A percentile compares a stretch with the other conserved stretches of the same genome.
Evolutionary conservation across 2,797 vertebrate species (phyloP).

Genomic region (Rhabdophis nuchalis): DNA sequence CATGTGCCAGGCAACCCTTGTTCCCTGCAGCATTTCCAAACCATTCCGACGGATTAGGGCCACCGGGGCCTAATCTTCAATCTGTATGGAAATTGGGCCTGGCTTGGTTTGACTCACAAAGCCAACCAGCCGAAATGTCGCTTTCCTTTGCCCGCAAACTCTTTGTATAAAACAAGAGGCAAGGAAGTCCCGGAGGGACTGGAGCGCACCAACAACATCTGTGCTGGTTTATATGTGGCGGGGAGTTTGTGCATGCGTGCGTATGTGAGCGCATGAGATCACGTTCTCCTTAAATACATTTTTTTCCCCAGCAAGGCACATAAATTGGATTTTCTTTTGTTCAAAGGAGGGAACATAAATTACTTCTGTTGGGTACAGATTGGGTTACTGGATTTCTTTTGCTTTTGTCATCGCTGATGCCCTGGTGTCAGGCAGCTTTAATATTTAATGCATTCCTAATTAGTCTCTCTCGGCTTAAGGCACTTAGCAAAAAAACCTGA

Average conservation of each 20-base stretch:
- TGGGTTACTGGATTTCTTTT: constrained; percentile 74
- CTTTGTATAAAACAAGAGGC: constrained; percentile 28
- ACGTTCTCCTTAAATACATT: constrained; percentile 71
- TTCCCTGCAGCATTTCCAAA: neutral
- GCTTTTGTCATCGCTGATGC: constrained; percentile 71
- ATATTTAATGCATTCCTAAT: constrained; percentile 82
- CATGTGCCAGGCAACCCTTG: neutral
- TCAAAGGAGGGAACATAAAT: constrained; percentile 75
- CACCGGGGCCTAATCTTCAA: neutral
- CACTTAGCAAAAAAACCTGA: constrained; percentile 75
- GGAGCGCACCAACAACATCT: constrained; percentile 51
- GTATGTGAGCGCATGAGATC: constrained; percentile 41
- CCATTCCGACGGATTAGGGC: neutral
- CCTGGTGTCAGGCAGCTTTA: constrained; percentile 75
- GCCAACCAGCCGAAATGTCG: neutral
- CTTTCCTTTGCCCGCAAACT: constrained; percentile 21
- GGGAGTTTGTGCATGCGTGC: constrained; percentile 25
- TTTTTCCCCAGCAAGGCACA: constrained; percentile 57
- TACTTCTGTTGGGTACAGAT: constrained; percentile 74
- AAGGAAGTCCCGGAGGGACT: constrained; percentile 27
- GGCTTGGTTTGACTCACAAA: neutral
- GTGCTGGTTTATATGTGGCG: constrained; percentile 39
- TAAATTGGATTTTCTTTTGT: constrained; percentile 78
- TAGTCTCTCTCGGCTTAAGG: constrained; percentile 75
- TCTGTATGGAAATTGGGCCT: neutral